Evolutionary conservation across 2,797 vertebrate genomes (phyloP).

Genomic region (Ciconia nigra): DNA sequence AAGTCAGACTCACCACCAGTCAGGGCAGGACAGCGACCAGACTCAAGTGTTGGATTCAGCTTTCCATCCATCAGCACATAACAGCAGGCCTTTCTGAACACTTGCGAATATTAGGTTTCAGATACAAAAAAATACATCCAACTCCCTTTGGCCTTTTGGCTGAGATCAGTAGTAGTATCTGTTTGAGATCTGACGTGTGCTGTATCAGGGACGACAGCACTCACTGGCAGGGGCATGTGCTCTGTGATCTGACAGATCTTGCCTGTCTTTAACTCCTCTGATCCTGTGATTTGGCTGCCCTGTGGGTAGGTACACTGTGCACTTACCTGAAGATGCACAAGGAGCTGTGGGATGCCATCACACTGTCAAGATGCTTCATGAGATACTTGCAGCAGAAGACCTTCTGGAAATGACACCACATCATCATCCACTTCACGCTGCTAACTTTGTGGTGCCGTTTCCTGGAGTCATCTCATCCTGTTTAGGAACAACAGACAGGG

Average conservation of each 20-base stretch:
- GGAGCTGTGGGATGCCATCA: constrained; percentile 51
- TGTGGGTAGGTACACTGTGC: neutral
- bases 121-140: neutral
- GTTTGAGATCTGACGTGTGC: neutral
- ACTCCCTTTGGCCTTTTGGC: constrained; percentile 11
- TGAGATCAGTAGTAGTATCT: neutral
- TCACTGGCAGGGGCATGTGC: neutral
- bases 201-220: neutral
- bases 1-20: neutral
- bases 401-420: constrained; percentile 9
- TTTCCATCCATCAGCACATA: neutral
- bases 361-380: neutral
- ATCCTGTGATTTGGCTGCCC: constrained; percentile 24
- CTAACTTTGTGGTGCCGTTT: constrained; percentile 22
- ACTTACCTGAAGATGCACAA: constrained; percentile 26
- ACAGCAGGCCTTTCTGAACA: neutral
- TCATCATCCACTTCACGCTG: constrained; percentile 4
- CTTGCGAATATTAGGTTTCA: neutral
- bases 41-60: neutral
- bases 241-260: constrained; percentile 39
- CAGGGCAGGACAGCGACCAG: neutral
- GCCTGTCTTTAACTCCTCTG: constrained; percentile 4
- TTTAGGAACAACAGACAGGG: neutral
- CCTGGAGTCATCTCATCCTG: constrained; percentile 11
- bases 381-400: constrained; percentile 31